phyloP scores from a whole-genome alignment of 2,888 invertebrate species.

The Pandemis cinnamomeana region DNA sequence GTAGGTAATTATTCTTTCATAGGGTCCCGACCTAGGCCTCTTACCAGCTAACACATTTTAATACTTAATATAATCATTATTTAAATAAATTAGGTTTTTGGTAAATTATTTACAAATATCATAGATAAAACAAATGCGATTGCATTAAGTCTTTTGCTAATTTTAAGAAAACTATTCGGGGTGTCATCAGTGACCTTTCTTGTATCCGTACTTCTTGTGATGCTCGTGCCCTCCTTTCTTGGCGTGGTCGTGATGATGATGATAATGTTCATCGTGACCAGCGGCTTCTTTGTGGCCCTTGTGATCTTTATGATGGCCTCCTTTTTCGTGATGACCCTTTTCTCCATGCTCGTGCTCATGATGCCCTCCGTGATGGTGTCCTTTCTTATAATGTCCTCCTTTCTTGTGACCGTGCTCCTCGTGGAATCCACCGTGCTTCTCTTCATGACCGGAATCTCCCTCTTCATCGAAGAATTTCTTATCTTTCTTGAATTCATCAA shows the following conservation, averaged over 20 bases:
- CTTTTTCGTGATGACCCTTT: slow-evolving; percentile 92
- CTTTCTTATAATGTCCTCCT: slow-evolving; percentile 92
- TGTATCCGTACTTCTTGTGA: slow-evolving; percentile 91
- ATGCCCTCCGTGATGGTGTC: slow-evolving; percentile 90
- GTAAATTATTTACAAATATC: slow-evolving; percentile 33
- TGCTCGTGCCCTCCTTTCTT: slow-evolving; percentile 92
- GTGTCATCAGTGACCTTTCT: slow-evolving; percentile 75
- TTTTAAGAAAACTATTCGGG: background rate
- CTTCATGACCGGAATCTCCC: slow-evolving; percentile 91
- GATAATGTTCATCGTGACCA: slow-evolving; percentile 91
- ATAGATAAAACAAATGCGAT: slow-evolving; percentile 30
- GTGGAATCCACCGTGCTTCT: slow-evolving; percentile 92
- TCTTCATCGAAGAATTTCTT: slow-evolving; percentile 95
- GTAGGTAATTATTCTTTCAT: background rate
- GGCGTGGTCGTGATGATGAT: slow-evolving; percentile 89
- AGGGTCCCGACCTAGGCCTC: background rate
- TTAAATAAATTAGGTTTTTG: slow-evolving; percentile 36
- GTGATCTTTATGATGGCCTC: slow-evolving; percentile 91
- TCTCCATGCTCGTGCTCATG: slow-evolving; percentile 92
- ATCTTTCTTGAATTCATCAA: slow-evolving; percentile 94
- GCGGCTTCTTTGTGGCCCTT: slow-evolving; percentile 91
- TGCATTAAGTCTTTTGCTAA: slow-evolving; percentile 6
- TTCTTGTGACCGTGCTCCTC: slow-evolving; percentile 92
- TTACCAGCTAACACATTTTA: slow-evolving; percentile 12
- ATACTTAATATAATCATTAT: slow-evolving; percentile 22